These are phyloP conservation scores for Lithophane leautieri DNA, from an alignment of 2,888 invertebrate species.

Conservation along the genomic window DNA sequence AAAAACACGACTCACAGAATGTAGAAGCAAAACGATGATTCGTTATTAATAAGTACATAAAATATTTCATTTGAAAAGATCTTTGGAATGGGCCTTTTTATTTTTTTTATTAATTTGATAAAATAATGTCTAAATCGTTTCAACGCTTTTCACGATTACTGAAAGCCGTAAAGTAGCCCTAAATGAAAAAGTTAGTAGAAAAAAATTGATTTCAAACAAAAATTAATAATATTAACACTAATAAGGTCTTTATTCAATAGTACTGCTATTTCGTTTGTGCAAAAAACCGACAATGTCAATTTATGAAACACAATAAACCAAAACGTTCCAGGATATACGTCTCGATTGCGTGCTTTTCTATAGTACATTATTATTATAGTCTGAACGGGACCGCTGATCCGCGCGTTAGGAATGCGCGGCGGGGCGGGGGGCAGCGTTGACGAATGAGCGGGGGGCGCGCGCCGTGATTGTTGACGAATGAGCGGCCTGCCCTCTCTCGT, in stretches of 20 bases:
- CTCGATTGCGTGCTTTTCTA: conserved; percentile 35
- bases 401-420: no score
- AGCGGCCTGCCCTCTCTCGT: no score
- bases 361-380: conserved; percentile 14
- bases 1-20: conserved; percentile 86
- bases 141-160: conserved; percentile 36
- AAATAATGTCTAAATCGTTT: conserved; percentile 56
- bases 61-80: conserved; percentile 74
- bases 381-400: no score
- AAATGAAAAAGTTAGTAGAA: conserved; percentile 66
- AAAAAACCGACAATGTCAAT: conserved; percentile 50
- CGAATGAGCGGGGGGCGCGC: no score
- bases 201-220: conserved; percentile 64
- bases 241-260: conserved; percentile 64
- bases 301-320: conserved; percentile 29
- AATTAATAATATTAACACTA: conserved; percentile 57
- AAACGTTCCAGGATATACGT: conserved; percentile 39
- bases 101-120: conserved; percentile 59
- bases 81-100: conserved; percentile 82
- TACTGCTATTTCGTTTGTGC: conserved; percentile 66
- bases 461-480: no score
- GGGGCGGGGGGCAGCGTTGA: no score
- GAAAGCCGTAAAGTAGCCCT: conserved; percentile 56
- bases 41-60: conserved; percentile 73
- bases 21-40: conserved; percentile 81